These are phyloP conservation scores for Ellobius talpinus DNA, from an alignment of 2,113 vertebrate genomes.

Conservation along the genomic window DNA sequence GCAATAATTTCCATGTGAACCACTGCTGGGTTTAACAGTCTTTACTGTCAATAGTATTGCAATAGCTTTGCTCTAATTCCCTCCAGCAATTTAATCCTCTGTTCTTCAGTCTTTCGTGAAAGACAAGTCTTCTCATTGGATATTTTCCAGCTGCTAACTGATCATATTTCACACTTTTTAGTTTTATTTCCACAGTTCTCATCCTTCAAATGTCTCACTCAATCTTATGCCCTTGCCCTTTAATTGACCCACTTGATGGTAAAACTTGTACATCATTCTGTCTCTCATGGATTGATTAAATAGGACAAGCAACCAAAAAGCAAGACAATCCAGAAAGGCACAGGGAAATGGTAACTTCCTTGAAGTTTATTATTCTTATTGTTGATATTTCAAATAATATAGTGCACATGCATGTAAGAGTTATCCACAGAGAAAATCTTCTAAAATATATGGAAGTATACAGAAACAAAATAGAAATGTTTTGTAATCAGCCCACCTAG, in stretches of 20 bases:
- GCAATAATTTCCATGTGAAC: slow-evolving; percentile 24
- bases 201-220: background rate
- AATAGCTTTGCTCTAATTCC: slow-evolving; percentile 15
- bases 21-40: background rate
- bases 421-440: background rate
- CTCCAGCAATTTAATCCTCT: slow-evolving; percentile 40
- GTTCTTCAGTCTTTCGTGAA: background rate
- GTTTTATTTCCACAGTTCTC: slow-evolving; percentile 4
- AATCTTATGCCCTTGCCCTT: background rate
- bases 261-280: slow-evolving; percentile 35
- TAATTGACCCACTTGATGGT: slow-evolving; percentile 15
- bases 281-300: background rate
- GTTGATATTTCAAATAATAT: slow-evolving; percentile 26
- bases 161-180: slow-evolving; percentile 36
- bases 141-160: slow-evolving; percentile 47
- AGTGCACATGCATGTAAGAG: background rate
- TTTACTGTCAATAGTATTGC: background rate
- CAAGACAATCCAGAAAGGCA: slow-evolving; percentile 48
- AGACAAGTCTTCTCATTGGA: slow-evolving; percentile 25
- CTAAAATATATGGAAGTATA: background rate
- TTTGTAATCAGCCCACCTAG: background rate
- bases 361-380: slow-evolving; percentile 9
- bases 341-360: background rate
- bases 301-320: background rate
- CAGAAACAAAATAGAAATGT: background rate